Conservation (phyloP, 2,888 invertebrate genomes). For the Cyrtodaria siliqua region DNA sequence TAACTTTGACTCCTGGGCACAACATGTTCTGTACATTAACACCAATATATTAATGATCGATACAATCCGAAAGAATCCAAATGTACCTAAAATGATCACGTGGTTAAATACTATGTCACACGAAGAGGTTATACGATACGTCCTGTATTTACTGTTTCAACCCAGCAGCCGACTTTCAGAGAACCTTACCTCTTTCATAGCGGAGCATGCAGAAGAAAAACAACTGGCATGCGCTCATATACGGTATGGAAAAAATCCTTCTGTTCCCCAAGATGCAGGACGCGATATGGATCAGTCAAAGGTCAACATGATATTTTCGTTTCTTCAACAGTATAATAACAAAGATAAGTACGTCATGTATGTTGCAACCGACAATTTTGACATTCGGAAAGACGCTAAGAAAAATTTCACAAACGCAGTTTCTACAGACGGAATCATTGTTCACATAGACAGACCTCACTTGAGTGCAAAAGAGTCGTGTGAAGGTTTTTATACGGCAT, state of each 20-base stretch:
- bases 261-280: conserved; percentile 23
- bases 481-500: conserved; percentile 23
- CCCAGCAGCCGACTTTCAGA: not conserved
- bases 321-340: conserved; percentile 20
- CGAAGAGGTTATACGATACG: conserved; percentile 2
- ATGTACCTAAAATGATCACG: not conserved
- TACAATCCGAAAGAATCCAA: conserved; percentile 8
- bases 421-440: conserved; percentile 6
- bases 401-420: not conserved
- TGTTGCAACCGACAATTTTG: conserved; percentile 45
- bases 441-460: conserved; percentile 32
- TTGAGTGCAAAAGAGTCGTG: conserved; percentile 1
- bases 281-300: conserved; percentile 14
- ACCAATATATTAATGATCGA: conserved; percentile 10
- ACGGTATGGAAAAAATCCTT: conserved; percentile 40
- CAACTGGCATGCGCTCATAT: conserved; percentile 43
- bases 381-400: conserved; percentile 1
- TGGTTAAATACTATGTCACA: conserved; percentile 18
- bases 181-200: not conserved
- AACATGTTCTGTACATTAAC: conserved; percentile 1
- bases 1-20: not conserved
- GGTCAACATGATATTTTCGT: conserved; percentile 11
- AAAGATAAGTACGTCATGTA: conserved; percentile 18
- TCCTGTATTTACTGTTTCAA: conserved; percentile 30
- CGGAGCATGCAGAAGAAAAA: not conserved